Percentiles rank a stretch among this genome's conserved stretches.
These are phyloP conservation scores for Tribolium freemani DNA, from an alignment of 2,888 invertebrate genomes.

Conservation along the genomic window DNA sequence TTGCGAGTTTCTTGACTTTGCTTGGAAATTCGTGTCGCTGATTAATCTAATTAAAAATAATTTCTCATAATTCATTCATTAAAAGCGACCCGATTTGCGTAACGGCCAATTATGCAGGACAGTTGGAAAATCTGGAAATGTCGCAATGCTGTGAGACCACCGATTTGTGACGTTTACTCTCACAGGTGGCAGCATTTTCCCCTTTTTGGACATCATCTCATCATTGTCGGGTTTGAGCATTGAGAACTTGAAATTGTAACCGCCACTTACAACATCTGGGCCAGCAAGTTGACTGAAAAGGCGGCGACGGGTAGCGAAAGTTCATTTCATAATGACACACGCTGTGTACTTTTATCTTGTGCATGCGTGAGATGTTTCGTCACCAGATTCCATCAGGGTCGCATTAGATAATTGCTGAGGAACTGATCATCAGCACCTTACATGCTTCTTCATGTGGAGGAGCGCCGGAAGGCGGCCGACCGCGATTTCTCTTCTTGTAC, in stretches of 20 bases:
- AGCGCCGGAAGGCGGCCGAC: neutral
- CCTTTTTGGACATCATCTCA: conserved; percentile 1
- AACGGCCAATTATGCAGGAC: neutral
- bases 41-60: conserved; percentile 8
- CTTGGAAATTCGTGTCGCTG: neutral
- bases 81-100: neutral
- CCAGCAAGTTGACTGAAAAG: conserved; percentile 14
- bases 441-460: neutral
- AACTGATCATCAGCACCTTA: neutral
- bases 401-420: conserved; percentile 7
- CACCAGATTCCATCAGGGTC: conserved; percentile 25
- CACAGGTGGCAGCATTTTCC: neutral
- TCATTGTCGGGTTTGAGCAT: conserved; percentile 1
- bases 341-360: conserved; percentile 6
- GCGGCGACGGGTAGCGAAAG: conserved; percentile 17
- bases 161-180: neutral
- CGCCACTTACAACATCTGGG: conserved; percentile 15
- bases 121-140: neutral
- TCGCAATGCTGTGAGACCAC: neutral
- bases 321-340: conserved; percentile 24
- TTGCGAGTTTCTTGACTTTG: neutral
- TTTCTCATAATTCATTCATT: conserved; percentile 13
- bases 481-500: conserved; percentile 7
- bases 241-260: neutral
- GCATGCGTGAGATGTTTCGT: conserved; percentile 31